Evolutionary conservation across 2,888 invertebrate genomes (phyloP).

Genomic region (Sinelater perroti): DNA sequence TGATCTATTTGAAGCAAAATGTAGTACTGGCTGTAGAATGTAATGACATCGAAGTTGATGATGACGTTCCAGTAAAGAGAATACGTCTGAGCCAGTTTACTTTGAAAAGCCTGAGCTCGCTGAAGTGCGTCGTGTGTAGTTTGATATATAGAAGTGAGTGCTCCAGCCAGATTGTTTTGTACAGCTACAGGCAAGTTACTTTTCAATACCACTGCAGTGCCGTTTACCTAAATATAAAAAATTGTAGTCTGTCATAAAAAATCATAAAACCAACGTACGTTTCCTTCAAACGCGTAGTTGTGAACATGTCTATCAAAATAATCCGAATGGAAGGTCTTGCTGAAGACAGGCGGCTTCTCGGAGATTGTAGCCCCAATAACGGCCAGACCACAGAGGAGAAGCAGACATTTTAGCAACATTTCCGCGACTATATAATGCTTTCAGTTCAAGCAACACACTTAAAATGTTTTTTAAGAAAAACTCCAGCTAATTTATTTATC

Average conservation of each 20-base stretch:
- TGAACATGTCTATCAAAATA: background rate
- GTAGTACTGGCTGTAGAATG: slow-evolving; percentile 20
- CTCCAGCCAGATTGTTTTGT: slow-evolving; percentile 2
- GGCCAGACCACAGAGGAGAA: no score
- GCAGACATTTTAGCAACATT: no score
- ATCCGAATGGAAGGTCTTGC: slow-evolving; percentile 1
- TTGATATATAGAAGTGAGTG: slow-evolving; percentile 9
- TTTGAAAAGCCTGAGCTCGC: slow-evolving; percentile 13
- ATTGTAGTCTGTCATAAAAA: background rate
- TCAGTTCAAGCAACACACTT: no score
- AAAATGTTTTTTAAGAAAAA: no score
- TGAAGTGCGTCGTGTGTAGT: background rate
- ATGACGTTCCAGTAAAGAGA: slow-evolving; percentile 23
- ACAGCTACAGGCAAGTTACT: slow-evolving; percentile 8
- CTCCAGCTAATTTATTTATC: no score
- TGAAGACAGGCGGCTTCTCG: no score
- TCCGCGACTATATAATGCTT: no score
- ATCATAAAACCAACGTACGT: background rate
- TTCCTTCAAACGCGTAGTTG: background rate
- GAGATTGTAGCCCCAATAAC: no score
- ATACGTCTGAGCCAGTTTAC: background rate
- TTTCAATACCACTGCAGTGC: slow-evolving; percentile 17
- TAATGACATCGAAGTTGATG: slow-evolving; percentile 18
- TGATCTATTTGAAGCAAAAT: slow-evolving; percentile 15
- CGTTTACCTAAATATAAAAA: slow-evolving; percentile 17